These are phyloP conservation scores for Antedon mediterranea DNA, from an alignment of 53 echinoderm and acorn worm genomes.

Conservation along the genomic window DNA sequence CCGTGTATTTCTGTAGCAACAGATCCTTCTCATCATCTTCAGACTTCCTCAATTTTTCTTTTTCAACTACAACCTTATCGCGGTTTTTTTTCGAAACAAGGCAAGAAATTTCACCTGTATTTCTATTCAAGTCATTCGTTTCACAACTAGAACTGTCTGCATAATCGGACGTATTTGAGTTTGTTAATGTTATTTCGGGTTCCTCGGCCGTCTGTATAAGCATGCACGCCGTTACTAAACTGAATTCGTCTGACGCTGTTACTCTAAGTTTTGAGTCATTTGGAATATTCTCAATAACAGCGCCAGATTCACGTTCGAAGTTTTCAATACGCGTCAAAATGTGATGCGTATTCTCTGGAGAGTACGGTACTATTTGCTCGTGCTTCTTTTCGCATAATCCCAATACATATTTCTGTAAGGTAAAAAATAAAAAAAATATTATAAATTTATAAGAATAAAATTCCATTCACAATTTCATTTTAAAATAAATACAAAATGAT, in stretches of 20 bases:
- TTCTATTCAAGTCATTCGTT: neutral
- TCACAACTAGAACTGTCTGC: too few relatives aligned
- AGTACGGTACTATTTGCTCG: neutral
- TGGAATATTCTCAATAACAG: neutral
- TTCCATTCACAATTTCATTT: too few relatives aligned
- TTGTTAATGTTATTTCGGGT: neutral
- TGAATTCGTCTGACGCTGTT: neutral
- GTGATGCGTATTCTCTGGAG: neutral
- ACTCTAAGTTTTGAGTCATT: neutral
- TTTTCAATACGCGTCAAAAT: neutral
- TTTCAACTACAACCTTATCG: neutral
- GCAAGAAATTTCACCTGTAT: neutral
- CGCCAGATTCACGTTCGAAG: neutral
- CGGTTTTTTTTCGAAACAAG: neutral
- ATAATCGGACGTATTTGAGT: neutral
- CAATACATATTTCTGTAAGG: neutral
- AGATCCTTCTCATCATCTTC: neutral
- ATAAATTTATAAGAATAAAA: neutral
- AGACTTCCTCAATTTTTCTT: neutral
- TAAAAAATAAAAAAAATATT: neutral
- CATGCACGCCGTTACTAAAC: neutral
- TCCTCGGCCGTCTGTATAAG: neutral
- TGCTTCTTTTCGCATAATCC: neutral
- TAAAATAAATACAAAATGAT: too few relatives aligned
- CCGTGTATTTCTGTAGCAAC: neutral